Base-by-base conservation (phyloP, 1,140 invertebrate genomes). In the Drosophila auraria region DNA sequence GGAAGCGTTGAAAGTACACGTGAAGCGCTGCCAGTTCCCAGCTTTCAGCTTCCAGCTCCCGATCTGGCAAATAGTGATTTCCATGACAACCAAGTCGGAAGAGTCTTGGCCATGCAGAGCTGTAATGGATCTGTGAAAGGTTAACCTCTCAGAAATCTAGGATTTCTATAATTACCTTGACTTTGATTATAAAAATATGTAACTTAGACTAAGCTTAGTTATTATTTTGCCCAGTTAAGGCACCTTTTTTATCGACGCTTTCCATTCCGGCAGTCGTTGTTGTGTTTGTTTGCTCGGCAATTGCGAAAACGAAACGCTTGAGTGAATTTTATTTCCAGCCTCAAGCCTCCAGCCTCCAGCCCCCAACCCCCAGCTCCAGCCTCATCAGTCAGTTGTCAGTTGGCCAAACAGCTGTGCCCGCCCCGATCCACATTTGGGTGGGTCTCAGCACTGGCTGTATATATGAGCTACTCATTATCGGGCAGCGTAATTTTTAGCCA, bases 231-330 rank as follows among this genome's bases (percentile, higher is more conserved):
- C 20, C 33, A 56, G 54, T 42, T 23, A 27, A 50, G 45, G 60
- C 40, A 63, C 42, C 42, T 54, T 36, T 64, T 82, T 54, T 5
- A 40, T 56, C 27, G 25, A 58, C 59, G 47, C 64, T 72, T 73
- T 72, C 68, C 70, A 45, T 73, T 56, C 42, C 33, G 53, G 70
- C 68, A 53, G 54, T 65, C 51, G 58, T 80, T 87, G 66, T 84
- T 87, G 66, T 84, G 57, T 87, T 82, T 89, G 61, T 87, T 89
- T 89, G 78, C 66, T 84, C 64, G 70, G 62, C 84, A 81, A 89
- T 89, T 81, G 84, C 86, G 70, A 81, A 81, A 89, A 78, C 73
- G 69, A 59, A 75, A 84, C 78, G 84, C 84, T 69, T 81, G 69
- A 87, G 44, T 76, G 80, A 59, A 44, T 66, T 87, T 87, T 69